Evolutionary conservation across 1,140 invertebrate species (phyloP), one percentile per base, ranked within the genome.

Genomic region (Drosophila bocki): DNA sequence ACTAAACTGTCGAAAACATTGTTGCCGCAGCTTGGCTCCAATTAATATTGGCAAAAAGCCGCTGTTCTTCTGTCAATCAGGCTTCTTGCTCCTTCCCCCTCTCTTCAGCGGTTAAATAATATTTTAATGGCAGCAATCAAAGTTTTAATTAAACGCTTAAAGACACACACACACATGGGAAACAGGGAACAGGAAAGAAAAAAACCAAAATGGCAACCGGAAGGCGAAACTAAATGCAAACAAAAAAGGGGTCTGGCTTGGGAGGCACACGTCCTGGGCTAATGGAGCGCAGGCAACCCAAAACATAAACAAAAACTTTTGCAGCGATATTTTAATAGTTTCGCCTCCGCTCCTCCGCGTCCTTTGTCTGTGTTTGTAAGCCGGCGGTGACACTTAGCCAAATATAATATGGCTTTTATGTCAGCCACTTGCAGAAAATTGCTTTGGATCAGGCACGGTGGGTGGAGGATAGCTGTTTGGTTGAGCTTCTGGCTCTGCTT

Each of bases 381-480:
- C 79, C 83, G 79, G 75, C 84, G 83, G 83, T 86, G 83, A 86
- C 83, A 86, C 83, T 86, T 86, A 82, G 83, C 83, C 83, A 86
- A 86, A 86, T 86, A 87, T 86, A 86, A 86, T 86, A 87, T 87
- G 83, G 83, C 83, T 86, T 86, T 86, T 87, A 86, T 86, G 83
- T 82, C 83, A 86, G 83, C 75, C 76, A 86, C 83, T 86, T 86
- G 83, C 83, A 87, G 63, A 80, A 86, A 87, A 86, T 86, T 86
- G 83, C 83, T 87, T 87, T 64, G 79, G 58, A 74, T 61, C 32
- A 42, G 71, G 26, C 42, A n/a, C n/a, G 29, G 9, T 6, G 26
- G 37, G 2, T 15, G 50, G 17, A 0, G 51, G 33, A 15, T 22
- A 9, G 33, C 37, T 22, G 51, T 37, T 8, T 19, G n/a, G 7